These are phyloP conservation scores for Alfaro cultratus DNA, from an alignment of 2,797 vertebrate genomes.

Conservation along the genomic window DNA sequence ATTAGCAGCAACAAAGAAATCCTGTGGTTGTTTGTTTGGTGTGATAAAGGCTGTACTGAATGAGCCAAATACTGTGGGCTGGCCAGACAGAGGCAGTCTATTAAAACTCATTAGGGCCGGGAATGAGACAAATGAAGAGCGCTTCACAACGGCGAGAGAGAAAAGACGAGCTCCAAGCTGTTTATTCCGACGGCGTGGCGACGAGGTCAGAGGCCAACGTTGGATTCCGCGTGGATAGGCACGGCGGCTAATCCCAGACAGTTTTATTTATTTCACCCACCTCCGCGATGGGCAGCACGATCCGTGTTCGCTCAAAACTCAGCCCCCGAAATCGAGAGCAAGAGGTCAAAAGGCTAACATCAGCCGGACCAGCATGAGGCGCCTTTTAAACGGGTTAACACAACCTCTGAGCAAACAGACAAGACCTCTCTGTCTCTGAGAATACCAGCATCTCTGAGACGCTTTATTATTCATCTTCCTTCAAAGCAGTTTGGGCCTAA, in stretches of 20 bases:
- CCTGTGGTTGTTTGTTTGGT: conserved; percentile 58
- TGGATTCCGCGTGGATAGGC: conserved; percentile 15
- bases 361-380: conserved; percentile 44
- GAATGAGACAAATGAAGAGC: conserved; percentile 37
- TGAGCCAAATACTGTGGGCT: conserved; percentile 41
- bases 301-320: conserved; percentile 22
- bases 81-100: conserved; percentile 48
- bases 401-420: conserved; percentile 37
- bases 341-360: conserved; percentile 51
- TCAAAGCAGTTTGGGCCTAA: conserved; percentile 24
- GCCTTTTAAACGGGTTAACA: conserved; percentile 59
- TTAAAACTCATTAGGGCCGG: conserved; percentile 53
- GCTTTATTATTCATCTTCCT: conserved; percentile 74
- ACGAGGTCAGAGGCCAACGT: conserved; percentile 19
- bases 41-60: conserved; percentile 44
- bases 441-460: conserved; percentile 68
- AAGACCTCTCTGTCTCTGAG: conserved; percentile 67
- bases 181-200: conserved; percentile 10
- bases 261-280: conserved; percentile 43
- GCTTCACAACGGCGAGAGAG: conserved; percentile 11
- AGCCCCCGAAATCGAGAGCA: conserved; percentile 28
- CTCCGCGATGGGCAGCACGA: conserved; percentile 1
- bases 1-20: conserved; percentile 57
- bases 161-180: conserved; percentile 23
- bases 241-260: conserved; percentile 15